phyloP scores from a whole-genome alignment of 35 echinoderm and acorn worm species.

The Patiria miniata region DNA sequence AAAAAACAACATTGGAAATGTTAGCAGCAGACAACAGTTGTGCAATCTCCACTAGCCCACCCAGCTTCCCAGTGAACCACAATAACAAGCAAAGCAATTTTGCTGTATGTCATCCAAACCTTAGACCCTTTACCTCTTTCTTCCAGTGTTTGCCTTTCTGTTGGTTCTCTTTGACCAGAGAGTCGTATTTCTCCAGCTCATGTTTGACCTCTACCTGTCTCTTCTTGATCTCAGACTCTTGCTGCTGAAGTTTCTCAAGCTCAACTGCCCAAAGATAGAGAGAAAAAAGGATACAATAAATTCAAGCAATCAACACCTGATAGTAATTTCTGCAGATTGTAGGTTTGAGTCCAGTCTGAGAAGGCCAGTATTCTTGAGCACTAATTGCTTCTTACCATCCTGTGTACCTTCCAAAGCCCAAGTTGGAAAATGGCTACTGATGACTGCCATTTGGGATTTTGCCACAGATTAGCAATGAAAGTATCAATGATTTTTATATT shows the following conservation, averaged over 20 bases:
- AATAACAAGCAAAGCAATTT: conserved; percentile 1
- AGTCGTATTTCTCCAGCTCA: conserved; percentile 81
- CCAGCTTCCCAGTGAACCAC: too few relatives aligned
- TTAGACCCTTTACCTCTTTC: conserved; percentile 99
- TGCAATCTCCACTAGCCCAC: background rate
- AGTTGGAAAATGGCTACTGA: too few relatives aligned
- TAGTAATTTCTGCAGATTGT: too few relatives aligned
- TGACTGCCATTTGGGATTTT: too few relatives aligned
- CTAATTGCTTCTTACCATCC: too few relatives aligned
- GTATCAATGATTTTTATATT: too few relatives aligned
- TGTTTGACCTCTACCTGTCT: conserved; percentile 88
- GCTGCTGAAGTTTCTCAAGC: conserved; percentile 61
- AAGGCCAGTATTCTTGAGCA: too few relatives aligned
- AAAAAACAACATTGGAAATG: background rate
- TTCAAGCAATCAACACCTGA: too few relatives aligned
- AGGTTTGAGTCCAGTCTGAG: too few relatives aligned
- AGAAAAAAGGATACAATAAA: background rate
- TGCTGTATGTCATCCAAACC: too few relatives aligned
- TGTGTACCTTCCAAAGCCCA: too few relatives aligned
- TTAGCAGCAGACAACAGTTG: background rate
- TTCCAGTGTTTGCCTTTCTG: conserved; percentile 95
- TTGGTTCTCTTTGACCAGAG: conserved; percentile 85
- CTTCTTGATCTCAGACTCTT: conserved; percentile 81
- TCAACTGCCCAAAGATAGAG: conserved; percentile 48
- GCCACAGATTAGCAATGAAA: too few relatives aligned